Evolutionary conservation across 1,140 invertebrate genomes (phyloP).

Genomic region (Drosophila pseudoobscura): DNA sequence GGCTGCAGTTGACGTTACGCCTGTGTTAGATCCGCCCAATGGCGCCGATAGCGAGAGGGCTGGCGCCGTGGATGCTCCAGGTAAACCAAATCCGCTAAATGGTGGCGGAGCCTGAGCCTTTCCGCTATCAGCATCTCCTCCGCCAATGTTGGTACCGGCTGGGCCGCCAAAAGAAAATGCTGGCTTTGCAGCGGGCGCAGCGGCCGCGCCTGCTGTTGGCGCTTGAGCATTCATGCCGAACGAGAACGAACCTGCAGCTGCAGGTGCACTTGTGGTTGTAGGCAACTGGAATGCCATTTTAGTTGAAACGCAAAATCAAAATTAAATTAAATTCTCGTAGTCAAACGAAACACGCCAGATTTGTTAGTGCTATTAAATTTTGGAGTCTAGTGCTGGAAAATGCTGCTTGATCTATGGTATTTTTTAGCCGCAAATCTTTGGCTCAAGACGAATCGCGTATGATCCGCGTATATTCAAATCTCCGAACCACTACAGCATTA

Average conservation of each 20-base stretch:
- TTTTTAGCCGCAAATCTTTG: conserved; percentile 6
- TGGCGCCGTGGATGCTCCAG: conserved; percentile 19
- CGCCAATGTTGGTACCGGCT: conserved; percentile 32
- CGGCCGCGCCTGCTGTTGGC: conserved; percentile 15
- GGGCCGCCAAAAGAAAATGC: conserved; percentile 61
- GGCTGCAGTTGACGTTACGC: conserved; percentile 19
- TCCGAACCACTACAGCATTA: too few relatives aligned
- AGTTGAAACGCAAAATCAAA: neutral
- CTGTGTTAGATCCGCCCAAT: conserved; percentile 17
- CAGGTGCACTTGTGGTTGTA: conserved; percentile 50
- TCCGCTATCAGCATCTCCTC: conserved; percentile 49
- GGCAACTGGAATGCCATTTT: conserved; percentile 73
- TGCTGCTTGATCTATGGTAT: conserved; percentile 1
- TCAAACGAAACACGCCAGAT: neutral
- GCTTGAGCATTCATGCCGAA: conserved; percentile 48
- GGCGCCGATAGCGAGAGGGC: neutral
- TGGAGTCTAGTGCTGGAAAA: too few relatives aligned
- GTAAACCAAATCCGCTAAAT: conserved; percentile 53
- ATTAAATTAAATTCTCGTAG: neutral
- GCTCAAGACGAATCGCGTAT: too few relatives aligned
- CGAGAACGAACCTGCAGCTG: conserved; percentile 39
- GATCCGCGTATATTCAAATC: conserved; percentile 9
- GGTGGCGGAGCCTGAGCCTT: conserved; percentile 54
- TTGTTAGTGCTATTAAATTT: too few relatives aligned
- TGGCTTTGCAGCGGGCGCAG: conserved; percentile 50